Base-by-base conservation (phyloP, 2,888 invertebrate species). In the Dendrolimus houi region DNA sequence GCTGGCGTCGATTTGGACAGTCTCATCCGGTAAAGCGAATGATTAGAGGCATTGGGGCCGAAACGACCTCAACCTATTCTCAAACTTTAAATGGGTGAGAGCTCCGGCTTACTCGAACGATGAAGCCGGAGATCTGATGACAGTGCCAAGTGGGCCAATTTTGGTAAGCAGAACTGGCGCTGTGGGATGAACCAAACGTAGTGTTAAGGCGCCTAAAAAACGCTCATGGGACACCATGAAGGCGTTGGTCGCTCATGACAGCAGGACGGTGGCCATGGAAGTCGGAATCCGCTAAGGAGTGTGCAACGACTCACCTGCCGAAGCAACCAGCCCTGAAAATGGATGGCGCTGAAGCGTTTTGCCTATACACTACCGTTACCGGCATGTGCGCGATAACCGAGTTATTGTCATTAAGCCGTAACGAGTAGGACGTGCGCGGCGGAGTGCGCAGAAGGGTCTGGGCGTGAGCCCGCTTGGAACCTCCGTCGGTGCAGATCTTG, bases 151-250 rank as follows among this genome's bases (percentile, higher is more conserved):
- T 93, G 93, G 93, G 93, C 93, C 93, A 93, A 81, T 93, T 93
- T 93, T 93, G 93, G 93, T 93, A 94, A 94, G 93, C 93, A 94
- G 94, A 94, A 94, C 94, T 94, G 94, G 94, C 92, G 94, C 92
- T 94, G 93, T 85, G 29, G 29, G 29, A 29, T 29, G 29, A 29
- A 29, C 29, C 29, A 29, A 29, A 29, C 29, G 29, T 29, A 82
- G 91, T 91, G 93, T 92, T 93, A 93, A 93, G 92, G 93, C 90
- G 93, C 92, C 92, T 76, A 86, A 92, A 84, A 85, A 87, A 92
- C 92, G 92, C 92, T 77, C 70, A 78, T 68, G 65, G 75, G 69
- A 70, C 64, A 68, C 71, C 70, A 70, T 64, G 64, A 93, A 93
- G 65, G 60, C 62, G 65, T 63, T 57, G 59, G 61, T 55, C 58